Conservation (phyloP, 2,113 vertebrate species). For the Calidris pygmaea region DNA sequence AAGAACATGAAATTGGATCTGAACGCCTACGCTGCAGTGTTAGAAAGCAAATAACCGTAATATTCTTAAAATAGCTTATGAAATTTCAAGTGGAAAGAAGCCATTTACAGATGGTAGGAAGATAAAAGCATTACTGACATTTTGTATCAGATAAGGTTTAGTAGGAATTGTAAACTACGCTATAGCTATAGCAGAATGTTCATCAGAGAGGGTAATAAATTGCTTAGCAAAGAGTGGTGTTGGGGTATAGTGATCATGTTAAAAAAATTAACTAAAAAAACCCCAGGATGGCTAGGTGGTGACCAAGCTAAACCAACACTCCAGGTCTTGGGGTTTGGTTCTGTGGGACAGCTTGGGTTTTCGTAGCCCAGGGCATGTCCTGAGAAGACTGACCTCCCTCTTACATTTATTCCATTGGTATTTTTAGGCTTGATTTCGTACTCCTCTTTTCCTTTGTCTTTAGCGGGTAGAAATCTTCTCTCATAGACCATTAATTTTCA, state of each 20-base stretch:
- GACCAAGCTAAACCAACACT: not conserved
- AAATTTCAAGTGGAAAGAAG: slow-evolving; percentile 40
- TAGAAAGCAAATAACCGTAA: slow-evolving; percentile 57
- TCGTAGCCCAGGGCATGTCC: not conserved
- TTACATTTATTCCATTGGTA: not conserved
- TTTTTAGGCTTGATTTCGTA: not conserved
- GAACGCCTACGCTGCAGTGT: slow-evolving; percentile 1
- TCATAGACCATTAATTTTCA: not conserved
- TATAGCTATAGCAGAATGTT: not conserved
- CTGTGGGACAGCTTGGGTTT: not conserved
- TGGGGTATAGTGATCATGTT: not conserved
- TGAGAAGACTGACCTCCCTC: not conserved
- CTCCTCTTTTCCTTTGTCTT: not conserved
- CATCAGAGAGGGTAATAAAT: not conserved
- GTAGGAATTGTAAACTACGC: not conserved
- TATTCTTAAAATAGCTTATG: slow-evolving; percentile 46
- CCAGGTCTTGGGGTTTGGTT: not conserved
- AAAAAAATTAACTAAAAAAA: not conserved
- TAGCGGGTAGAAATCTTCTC: not conserved
- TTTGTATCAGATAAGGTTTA: not conserved
- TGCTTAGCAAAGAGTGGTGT: not conserved
- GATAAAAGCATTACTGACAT: slow-evolving; percentile 5
- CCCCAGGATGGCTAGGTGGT: not conserved
- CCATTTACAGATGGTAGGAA: slow-evolving; percentile 25
- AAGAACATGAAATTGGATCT: slow-evolving; percentile 44